These are phyloP conservation scores for Pseudomyrmex pallidus DNA, from an alignment of 1,140 invertebrate species.

Conservation along the genomic window DNA sequence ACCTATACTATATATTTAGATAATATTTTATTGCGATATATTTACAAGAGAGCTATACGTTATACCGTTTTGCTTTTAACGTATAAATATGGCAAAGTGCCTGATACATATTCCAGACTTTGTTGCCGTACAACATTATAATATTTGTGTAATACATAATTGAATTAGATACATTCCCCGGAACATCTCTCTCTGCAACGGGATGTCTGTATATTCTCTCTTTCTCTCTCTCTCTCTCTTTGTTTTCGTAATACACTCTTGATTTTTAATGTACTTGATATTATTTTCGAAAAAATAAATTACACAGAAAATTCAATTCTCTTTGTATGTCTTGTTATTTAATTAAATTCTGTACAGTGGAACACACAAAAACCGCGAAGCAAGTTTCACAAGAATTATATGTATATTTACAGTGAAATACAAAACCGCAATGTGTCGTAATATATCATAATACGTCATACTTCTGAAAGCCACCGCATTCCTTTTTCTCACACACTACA, in stretches of 20 bases:
- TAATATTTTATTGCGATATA: not conserved
- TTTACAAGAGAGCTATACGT: not conserved
- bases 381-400: no score
- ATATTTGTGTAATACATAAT: not conserved
- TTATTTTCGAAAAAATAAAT: constrained; percentile 10
- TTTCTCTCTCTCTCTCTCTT: not conserved
- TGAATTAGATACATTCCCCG: not conserved
- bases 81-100: constrained; percentile 1
- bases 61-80: constrained; percentile 8
- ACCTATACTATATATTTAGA: no score
- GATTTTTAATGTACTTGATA: not conserved
- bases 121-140: not conserved
- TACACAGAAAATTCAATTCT: not conserved
- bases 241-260: not conserved
- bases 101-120: not conserved
- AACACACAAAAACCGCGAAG: no score
- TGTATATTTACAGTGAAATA: no score
- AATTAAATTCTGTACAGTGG: no score
- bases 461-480: no score
- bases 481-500: not conserved
- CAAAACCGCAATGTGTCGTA: no score
- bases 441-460: no score
- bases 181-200: constrained; percentile 10
- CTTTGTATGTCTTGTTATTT: no score
- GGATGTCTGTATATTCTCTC: constrained; percentile 12